Evolutionary conservation across 1,140 invertebrate species (phyloP).

Genomic region (Neotoxoptera formosana): DNA sequence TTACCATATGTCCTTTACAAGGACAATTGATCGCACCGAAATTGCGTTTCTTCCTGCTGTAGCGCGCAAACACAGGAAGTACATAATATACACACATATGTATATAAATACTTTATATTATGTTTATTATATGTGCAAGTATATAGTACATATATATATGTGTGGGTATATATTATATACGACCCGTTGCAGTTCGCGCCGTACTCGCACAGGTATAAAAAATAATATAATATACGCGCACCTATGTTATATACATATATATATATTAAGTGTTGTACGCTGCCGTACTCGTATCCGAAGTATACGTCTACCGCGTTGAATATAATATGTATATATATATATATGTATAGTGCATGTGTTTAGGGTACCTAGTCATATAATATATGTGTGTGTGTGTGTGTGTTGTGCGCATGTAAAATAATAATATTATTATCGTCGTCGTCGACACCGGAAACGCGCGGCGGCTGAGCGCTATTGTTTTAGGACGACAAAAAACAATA

Average conservation of each 20-base stretch:
- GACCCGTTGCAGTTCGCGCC: not conserved
- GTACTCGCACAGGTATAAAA: not conserved
- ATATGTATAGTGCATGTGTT: not conserved
- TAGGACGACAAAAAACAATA: conserved; percentile 35
- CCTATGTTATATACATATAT: not conserved
- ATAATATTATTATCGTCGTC: not conserved
- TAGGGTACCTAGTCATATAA: not conserved
- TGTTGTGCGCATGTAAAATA: not conserved
- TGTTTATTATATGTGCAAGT: not conserved
- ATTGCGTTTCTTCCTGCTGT: conserved; percentile 24
- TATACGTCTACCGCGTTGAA: not conserved
- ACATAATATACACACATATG: not conserved
- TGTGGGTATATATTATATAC: not conserved
- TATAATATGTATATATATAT: no score
- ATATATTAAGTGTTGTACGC: not conserved
- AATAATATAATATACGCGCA: not conserved
- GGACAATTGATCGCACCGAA: conserved; percentile 9
- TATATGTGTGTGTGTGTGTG: no score
- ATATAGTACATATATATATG: not conserved
- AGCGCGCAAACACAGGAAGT: not conserved
- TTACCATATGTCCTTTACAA: conserved; percentile 46
- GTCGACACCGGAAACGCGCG: conserved; percentile 16
- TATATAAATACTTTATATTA: not conserved
- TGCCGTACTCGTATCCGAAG: not conserved
- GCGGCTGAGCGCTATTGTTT: conserved; percentile 43